These are phyloP conservation scores for Platysternon megacephalum DNA, from an alignment of 2,113 vertebrate genomes.

Conservation along the genomic window DNA sequence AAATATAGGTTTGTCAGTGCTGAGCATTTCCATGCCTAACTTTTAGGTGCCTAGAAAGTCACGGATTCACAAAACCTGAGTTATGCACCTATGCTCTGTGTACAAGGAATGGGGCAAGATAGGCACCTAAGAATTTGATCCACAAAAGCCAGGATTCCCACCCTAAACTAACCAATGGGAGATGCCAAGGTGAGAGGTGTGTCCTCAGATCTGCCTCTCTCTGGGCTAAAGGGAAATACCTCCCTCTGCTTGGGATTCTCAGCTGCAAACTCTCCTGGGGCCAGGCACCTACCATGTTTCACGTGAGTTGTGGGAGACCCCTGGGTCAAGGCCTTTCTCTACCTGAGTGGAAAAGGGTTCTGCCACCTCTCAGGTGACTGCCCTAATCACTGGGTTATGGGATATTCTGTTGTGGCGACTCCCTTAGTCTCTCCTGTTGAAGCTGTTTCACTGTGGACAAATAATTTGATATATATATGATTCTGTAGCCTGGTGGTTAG, in stretches of 20 bases:
- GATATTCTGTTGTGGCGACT: not conserved
- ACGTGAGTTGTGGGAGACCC: not conserved
- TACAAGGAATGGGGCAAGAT: not conserved
- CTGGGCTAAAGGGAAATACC: not conserved
- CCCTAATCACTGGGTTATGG: not conserved
- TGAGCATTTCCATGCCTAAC: not conserved
- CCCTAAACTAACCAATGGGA: not conserved
- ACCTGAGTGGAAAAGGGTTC: not conserved
- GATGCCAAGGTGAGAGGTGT: not conserved
- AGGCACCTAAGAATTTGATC: not conserved
- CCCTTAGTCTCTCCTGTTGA: not conserved
- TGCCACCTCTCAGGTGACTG: not conserved
- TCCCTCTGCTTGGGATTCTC: too few species aligned
- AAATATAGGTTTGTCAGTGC: not conserved
- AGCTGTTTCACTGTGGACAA: not conserved
- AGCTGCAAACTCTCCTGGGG: too few species aligned
- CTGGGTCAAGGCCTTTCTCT: not conserved
- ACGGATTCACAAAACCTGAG: not conserved
- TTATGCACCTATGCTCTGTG: not conserved
- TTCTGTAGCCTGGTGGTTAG: not conserved
- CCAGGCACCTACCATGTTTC: not conserved
- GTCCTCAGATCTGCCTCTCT: not conserved
- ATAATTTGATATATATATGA: not conserved
- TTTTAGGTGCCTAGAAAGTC: not conserved
- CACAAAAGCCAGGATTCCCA: not conserved